These are phyloP conservation scores for Hemiprocne comata DNA, from an alignment of 2,113 vertebrate species.

Conservation along the genomic window DNA sequence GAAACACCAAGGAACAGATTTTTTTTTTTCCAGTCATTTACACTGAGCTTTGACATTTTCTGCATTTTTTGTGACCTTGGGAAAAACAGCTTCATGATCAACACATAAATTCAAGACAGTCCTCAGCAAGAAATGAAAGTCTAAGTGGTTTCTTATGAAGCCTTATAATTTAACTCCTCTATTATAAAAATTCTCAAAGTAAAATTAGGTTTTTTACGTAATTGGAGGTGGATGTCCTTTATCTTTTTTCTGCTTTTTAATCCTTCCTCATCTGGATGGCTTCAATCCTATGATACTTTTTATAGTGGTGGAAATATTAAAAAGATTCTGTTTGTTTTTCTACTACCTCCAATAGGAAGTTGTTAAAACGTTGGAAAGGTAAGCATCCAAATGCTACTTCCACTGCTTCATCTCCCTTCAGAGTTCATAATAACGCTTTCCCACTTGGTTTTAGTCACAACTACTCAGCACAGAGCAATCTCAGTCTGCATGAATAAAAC, in stretches of 20 bases:
- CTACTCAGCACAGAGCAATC: background rate
- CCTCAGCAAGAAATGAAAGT: background rate
- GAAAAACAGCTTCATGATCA: constrained; percentile 12
- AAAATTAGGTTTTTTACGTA: background rate
- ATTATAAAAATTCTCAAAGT: background rate
- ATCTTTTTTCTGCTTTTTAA: background rate
- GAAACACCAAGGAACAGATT: background rate
- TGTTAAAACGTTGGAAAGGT: background rate
- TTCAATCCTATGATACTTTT: background rate
- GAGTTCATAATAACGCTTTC: background rate
- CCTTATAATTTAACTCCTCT: background rate
- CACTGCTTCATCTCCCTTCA: background rate
- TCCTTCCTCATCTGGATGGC: background rate
- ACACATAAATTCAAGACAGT: background rate
- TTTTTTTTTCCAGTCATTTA: background rate
- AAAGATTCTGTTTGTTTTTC: background rate
- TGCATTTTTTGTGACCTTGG: background rate
- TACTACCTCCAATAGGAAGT: background rate
- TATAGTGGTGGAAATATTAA: background rate
- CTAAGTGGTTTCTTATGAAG: background rate
- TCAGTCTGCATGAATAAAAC: background rate
- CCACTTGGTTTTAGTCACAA: background rate
- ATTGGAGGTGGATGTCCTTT: background rate
- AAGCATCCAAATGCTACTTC: background rate
- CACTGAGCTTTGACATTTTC: background rate